Evolutionary conservation across 1,140 invertebrate species (phyloP), one percentile per base, ranked within the genome.

Genomic region (Medauroidea extradentata): DNA sequence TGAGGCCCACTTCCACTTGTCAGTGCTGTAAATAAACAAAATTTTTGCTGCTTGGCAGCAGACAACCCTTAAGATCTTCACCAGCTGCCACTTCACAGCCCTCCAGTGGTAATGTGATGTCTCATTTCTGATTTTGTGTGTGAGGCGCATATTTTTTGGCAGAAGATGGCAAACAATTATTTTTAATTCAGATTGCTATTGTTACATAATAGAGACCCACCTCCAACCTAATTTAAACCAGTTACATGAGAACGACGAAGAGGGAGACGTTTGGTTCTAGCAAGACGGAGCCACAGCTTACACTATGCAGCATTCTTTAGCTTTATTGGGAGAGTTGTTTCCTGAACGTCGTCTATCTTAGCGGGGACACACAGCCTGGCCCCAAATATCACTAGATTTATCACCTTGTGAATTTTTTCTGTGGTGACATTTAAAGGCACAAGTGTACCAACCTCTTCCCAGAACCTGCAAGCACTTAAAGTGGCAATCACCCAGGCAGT

Each of bases 1-100:
- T 59, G 69, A 73, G 63, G 68, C 65, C 52, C 67, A 73, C 64
- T 75, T 73, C 49, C 64, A 71, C 60, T 59, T 73, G 21, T 64
- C 66, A 55, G 69, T 11, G 65, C 62, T 51, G 70, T 74, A 7
- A 74, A 72, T 61, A 58, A 39, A 39, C 24, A 52, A 38, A 52
- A 52, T 58, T 58, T 50, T 18, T 38, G 44, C 3, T 58, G 39
- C 38, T 58, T 24, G 44, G 56, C 27, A 34, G n/a, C 25, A 52
- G 24, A 51, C 38, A 58, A 58, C 46, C 46, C 48, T 52, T 23
- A 53, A 39, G 21, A 59, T 42, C 48, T 53, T 52, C 57, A 59
- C 49, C 48, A 53, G 46, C 13, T 29, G 44, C 49, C 49, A 41
- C 57, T 59, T 38, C 48, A 52, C 48, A 59, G 49, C 34, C 57